Base-by-base conservation (phyloP, 2,888 invertebrate genomes). In the Agrilus mali region DNA sequence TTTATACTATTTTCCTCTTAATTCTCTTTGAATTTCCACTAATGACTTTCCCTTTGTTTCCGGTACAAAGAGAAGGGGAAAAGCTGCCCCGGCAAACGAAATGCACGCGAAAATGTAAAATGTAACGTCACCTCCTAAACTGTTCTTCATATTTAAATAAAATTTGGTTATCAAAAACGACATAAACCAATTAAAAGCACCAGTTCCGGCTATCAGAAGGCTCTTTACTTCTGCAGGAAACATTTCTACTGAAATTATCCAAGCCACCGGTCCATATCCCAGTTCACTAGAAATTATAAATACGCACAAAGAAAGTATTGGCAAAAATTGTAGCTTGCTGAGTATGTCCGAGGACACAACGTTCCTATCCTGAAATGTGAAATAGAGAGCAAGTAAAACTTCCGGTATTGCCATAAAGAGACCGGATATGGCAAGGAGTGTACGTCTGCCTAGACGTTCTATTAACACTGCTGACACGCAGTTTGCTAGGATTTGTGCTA, bases 251-350 rank as follows among this genome's bases (percentile, higher is more conserved):
- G 82, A 72, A 72, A 86, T 83, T 72, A 89, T 75, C 86, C 86
- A 87, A 0, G 90, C 90, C 35, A 92, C 84, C 0, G 90, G 90
- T 0, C 90, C 90, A 55, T 81, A 83, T 38, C 89, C 89, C 38
- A 88, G 58, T 0, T 86, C 85, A 67, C 88, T 90, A 33, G 84
- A 77, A 15, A 86, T 65, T 14, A 89, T 81, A 63, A 86, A 92
- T 3, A 85, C 49, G 35, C 85, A 82, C 15, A 90, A 64, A 27
- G 82, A 77, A 2, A 78, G 55, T 6, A 92, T 65, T 0, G 90
- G 88, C 43, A 90, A 59, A 82, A 86, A 88, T 0, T 75, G 73
- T 7, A 87, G 69, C 14, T 67, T 58, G 1, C 60, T 56, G 1
- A 82, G 69, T 17, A 75, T 66, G 0, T 60, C 54, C 2, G 27